phyloP scores from a whole-genome alignment of 2,797 vertebrate genomes.

The Falco rusticolus region DNA sequence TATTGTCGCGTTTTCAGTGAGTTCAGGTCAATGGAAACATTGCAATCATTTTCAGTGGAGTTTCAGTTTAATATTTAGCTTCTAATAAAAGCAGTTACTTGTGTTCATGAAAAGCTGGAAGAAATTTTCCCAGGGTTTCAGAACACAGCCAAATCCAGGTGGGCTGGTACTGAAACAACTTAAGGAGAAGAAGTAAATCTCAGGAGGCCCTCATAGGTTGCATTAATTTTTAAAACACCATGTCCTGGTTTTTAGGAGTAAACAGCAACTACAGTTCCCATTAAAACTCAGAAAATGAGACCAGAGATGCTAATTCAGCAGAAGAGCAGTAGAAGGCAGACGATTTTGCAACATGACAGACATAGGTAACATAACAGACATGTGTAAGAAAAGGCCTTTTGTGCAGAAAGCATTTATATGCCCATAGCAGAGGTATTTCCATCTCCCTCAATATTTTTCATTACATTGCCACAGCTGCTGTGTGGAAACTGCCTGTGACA shows the following conservation, averaged over 20 bases:
- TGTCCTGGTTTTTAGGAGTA: slow-evolving; percentile 12
- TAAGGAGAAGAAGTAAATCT: not conserved
- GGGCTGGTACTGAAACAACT: not conserved
- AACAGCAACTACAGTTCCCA: not conserved
- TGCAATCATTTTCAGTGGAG: not conserved
- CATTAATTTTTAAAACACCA: slow-evolving; percentile 47
- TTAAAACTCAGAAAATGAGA: not conserved
- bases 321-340: not conserved
- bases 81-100: not conserved
- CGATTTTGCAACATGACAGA: not conserved
- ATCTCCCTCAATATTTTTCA: not conserved
- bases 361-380: not conserved
- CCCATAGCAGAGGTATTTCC: not conserved
- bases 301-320: slow-evolving; percentile 32
- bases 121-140: not conserved
- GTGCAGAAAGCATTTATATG: not conserved
- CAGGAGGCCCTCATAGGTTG: not conserved
- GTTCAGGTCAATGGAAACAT: not conserved
- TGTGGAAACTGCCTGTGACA: not conserved
- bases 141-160: not conserved
- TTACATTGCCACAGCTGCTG: not conserved
- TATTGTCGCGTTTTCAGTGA: not conserved
- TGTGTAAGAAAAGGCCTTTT: not conserved
- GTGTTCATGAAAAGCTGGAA: not conserved
- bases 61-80: not conserved